Conservation (phyloP, 2,113 vertebrate genomes). For the Procapra przewalskii region DNA sequence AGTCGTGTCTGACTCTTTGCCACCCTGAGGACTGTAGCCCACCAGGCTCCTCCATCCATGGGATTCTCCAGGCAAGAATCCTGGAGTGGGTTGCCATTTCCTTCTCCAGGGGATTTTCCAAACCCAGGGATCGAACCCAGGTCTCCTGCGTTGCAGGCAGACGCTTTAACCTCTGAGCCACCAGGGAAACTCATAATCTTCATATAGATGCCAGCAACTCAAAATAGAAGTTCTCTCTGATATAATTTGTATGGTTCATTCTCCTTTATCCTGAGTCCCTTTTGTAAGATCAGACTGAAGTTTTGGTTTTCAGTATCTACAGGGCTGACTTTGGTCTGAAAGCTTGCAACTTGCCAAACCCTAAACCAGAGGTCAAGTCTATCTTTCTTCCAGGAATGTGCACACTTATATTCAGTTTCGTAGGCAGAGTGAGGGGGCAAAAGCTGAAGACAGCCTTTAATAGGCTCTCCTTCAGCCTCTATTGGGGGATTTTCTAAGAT, state of each 20-base stretch:
- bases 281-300: neutral
- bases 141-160: too few species aligned
- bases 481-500: neutral
- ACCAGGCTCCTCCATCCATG: too few species aligned
- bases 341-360: neutral
- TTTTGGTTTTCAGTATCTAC: neutral
- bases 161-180: too few species aligned
- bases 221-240: neutral
- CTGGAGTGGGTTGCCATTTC: too few species aligned
- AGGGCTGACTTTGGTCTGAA: neutral
- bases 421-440: neutral
- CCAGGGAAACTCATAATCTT: too few species aligned
- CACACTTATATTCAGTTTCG: neutral
- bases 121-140: too few species aligned
- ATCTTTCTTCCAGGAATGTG: neutral
- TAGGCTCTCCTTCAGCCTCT: neutral
- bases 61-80: too few species aligned
- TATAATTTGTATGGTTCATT: neutral
- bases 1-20: too few species aligned
- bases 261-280: neutral
- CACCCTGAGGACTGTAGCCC: too few species aligned
- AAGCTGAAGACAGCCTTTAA: neutral
- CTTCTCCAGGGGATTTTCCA: too few species aligned
- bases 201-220: neutral
- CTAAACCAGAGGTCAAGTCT: neutral